phyloP scores from a whole-genome alignment of 2,888 invertebrate species.

The Mimumesa dahlbomi region DNA sequence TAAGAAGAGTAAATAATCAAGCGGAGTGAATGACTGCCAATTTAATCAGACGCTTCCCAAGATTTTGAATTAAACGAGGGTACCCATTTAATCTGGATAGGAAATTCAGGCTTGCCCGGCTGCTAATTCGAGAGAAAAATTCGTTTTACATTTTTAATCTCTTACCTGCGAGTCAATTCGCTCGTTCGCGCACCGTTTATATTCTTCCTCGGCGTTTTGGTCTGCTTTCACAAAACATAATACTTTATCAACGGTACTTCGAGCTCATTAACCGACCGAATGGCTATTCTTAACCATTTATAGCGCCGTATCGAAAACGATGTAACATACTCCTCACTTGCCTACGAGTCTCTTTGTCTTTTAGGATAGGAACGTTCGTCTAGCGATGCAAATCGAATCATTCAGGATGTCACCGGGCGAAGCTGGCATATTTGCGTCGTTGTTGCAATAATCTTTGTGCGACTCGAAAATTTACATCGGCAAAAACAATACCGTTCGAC shows the following conservation, averaged over 20 bases:
- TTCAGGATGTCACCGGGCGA: too few relatives aligned
- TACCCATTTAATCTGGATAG: slow-evolving; percentile 55
- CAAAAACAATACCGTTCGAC: too few relatives aligned
- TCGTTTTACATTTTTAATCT: slow-evolving; percentile 43
- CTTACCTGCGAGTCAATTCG: slow-evolving; percentile 31
- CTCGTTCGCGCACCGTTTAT: slow-evolving; percentile 12
- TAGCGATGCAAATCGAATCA: too few relatives aligned
- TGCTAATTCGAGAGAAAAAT: slow-evolving; percentile 49
- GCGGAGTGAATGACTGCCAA: slow-evolving; percentile 62
- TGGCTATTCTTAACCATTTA: background rate
- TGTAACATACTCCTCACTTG: too few relatives aligned
- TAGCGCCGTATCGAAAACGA: too few relatives aligned
- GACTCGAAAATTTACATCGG: too few relatives aligned
- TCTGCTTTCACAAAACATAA: slow-evolving; percentile 18
- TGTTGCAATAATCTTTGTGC: too few relatives aligned
- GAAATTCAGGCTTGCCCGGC: slow-evolving; percentile 47
- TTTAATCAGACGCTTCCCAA: slow-evolving; percentile 60
- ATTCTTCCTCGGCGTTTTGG: slow-evolving; percentile 10
- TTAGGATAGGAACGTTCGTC: too few relatives aligned
- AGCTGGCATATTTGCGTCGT: too few relatives aligned
- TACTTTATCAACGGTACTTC: slow-evolving; percentile 16
- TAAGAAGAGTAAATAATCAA: slow-evolving; percentile 68
- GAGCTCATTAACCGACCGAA: slow-evolving; percentile 1
- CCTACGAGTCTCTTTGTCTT: too few relatives aligned
- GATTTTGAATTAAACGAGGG: slow-evolving; percentile 60